These are phyloP conservation scores for Drosophila tanythrix DNA, from an alignment of 2,888 invertebrate genomes.

Conservation along the genomic window DNA sequence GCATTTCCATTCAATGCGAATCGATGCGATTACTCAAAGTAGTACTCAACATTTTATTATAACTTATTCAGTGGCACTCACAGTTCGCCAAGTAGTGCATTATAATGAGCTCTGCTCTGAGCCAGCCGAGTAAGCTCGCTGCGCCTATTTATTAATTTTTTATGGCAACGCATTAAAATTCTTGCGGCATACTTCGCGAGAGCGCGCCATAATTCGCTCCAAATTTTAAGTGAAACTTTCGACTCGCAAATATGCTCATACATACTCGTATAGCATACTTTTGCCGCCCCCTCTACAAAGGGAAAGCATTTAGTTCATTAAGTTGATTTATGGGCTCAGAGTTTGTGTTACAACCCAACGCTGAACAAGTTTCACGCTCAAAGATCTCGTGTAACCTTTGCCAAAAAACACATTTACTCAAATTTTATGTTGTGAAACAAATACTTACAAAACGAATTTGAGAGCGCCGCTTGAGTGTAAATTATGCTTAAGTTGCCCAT, in stretches of 20 bases:
- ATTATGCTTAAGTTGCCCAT: conserved; percentile 8
- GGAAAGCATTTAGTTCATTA: conserved; percentile 41
- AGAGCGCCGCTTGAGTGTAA: conserved; percentile 9
- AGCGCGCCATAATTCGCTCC: conserved; percentile 15
- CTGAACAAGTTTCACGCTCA: conserved; percentile 16
- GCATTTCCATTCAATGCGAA: conserved; percentile 13
- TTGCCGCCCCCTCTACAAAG: background rate
- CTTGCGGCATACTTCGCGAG: conserved; percentile 38
- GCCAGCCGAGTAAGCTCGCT: background rate
- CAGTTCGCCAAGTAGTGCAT: conserved; percentile 26
- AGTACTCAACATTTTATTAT: conserved; percentile 35
- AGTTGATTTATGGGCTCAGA: conserved; percentile 50
- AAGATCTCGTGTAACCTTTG: conserved; percentile 16
- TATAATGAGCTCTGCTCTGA: conserved; percentile 27
- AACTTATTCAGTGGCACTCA: conserved; percentile 50
- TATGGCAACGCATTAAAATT: conserved; percentile 34
- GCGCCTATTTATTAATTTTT: conserved; percentile 55
- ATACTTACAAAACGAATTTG: conserved; percentile 32
- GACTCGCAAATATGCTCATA: conserved; percentile 13
- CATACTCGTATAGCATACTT: conserved; percentile 37
- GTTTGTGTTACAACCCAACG: conserved; percentile 18
- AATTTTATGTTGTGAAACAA: conserved; percentile 8
- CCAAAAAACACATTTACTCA: conserved; percentile 13
- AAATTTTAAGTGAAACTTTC: conserved; percentile 17
- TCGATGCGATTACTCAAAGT: conserved; percentile 24